Evolutionary conservation across 2,888 invertebrate species (phyloP).

Genomic region (Trimorus sp.): DNA sequence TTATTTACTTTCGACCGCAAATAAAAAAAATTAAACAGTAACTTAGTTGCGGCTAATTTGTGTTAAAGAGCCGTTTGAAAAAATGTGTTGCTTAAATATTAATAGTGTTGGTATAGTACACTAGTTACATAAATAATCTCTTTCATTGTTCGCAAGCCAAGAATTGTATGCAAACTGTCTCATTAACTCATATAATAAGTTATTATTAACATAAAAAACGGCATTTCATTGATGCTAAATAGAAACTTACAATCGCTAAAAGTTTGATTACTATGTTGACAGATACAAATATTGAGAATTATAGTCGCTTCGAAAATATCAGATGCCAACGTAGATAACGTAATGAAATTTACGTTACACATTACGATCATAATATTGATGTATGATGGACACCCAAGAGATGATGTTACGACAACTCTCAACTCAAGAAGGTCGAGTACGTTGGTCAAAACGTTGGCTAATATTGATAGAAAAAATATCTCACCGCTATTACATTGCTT

Average conservation of each 20-base stretch:
- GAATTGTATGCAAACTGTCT: constrained; percentile 15
- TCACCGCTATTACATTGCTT: not conserved
- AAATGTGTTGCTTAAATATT: no score
- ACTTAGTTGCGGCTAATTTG: no score
- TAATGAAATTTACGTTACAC: constrained; percentile 20
- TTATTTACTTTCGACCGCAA: no score
- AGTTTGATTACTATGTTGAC: not conserved
- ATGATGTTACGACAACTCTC: constrained; percentile 24
- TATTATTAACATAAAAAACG: not conserved
- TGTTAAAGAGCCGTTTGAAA: no score
- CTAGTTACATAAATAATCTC: constrained; percentile 24
- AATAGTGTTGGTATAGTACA: not conserved
- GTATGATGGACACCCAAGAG: constrained; percentile 3
- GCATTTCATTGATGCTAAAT: not conserved
- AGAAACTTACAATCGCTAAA: not conserved
- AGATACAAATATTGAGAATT: not conserved
- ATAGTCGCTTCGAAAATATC: not conserved
- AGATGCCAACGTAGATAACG: not conserved
- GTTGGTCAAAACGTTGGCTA: constrained; percentile 19
- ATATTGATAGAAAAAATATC: constrained; percentile 19
- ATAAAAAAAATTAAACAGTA: no score
- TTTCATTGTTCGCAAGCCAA: constrained; percentile 6
- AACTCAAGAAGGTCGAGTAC: constrained; percentile 30
- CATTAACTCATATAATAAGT: constrained; percentile 13
- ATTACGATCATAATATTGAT: constrained; percentile 22